Percentiles rank a stretch among this genome's conserved stretches.
Conservation (phyloP, 2,888 invertebrate species). For the Achlya flavicornis region DNA sequence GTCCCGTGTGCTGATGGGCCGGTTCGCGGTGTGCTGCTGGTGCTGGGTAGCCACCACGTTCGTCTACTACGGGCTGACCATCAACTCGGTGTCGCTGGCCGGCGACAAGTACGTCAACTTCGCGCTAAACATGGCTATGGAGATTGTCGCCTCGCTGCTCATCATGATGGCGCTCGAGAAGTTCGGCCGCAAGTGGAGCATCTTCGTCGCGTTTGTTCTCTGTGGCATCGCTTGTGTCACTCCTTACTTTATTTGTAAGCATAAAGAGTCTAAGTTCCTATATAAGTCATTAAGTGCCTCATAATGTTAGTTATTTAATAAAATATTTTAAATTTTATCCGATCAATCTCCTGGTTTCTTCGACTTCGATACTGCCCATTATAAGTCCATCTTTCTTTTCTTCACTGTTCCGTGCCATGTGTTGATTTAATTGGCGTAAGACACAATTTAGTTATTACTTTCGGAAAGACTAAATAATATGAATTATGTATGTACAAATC, state of each 20-base stretch:
- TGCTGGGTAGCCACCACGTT: conserved; percentile 91
- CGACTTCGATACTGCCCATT: too few relatives aligned
- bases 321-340: too few relatives aligned
- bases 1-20: conserved; percentile 58
- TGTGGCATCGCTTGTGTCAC: conserved; percentile 67
- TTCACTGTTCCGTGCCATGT: too few relatives aligned
- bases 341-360: too few relatives aligned
- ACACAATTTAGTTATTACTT: too few relatives aligned
- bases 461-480: too few relatives aligned
- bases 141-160: conserved; percentile 73
- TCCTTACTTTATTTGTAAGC: conserved; percentile 66
- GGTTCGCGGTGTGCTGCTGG: conserved; percentile 62
- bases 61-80: conserved; percentile 91
- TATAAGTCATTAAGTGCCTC: too few relatives aligned
- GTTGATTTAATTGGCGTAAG: too few relatives aligned
- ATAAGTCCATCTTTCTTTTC: too few relatives aligned
- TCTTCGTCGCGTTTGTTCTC: conserved; percentile 62
- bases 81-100: conserved; percentile 88
- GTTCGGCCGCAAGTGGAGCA: conserved; percentile 67
- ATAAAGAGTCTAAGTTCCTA: too few relatives aligned
- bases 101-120: conserved; percentile 91
- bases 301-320: too few relatives aligned
- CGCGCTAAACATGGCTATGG: conserved; percentile 77
- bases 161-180: conserved; percentile 76
- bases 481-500: not conserved